Evolutionary conservation across 2,888 invertebrate species (phyloP).

Genomic region (Operophtera brumata): DNA sequence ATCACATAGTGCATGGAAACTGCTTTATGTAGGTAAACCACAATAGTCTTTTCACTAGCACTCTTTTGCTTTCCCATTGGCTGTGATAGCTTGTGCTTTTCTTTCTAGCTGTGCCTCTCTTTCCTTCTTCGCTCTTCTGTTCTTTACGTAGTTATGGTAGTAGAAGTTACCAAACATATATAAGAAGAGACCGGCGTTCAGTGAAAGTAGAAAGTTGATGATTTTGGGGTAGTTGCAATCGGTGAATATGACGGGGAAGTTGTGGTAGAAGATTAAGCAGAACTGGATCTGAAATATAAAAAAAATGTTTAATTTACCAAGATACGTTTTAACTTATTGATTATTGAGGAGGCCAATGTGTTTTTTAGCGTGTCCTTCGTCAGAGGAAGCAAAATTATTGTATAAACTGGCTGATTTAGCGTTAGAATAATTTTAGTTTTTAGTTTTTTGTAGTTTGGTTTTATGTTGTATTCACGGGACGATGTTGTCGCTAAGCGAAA

Average conservation of each 20-base stretch:
- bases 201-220: conserved; percentile 83
- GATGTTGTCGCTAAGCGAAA: no score
- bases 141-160: conserved; percentile 82
- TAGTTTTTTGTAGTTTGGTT: no score
- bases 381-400: no score
- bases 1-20: neutral
- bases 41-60: conserved; percentile 51
- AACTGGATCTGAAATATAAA: conserved; percentile 84
- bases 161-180: conserved; percentile 91
- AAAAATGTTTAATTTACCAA: conserved; percentile 1
- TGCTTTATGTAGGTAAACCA: conserved; percentile 20
- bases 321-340: no score
- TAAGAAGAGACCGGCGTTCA: conserved; percentile 86
- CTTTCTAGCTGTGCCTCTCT: conserved; percentile 12
- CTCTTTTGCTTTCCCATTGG: conserved; percentile 57
- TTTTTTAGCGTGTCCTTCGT: no score
- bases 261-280: conserved; percentile 86
- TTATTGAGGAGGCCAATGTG: no score
- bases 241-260: conserved; percentile 82
- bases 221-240: conserved; percentile 87
- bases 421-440: no score
- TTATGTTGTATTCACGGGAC: no score
- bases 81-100: conserved; percentile 25
- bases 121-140: conserved; percentile 24
- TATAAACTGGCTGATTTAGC: no score